Conservation (phyloP, 2,888 invertebrate species). For the Dilophus febrilis region DNA sequence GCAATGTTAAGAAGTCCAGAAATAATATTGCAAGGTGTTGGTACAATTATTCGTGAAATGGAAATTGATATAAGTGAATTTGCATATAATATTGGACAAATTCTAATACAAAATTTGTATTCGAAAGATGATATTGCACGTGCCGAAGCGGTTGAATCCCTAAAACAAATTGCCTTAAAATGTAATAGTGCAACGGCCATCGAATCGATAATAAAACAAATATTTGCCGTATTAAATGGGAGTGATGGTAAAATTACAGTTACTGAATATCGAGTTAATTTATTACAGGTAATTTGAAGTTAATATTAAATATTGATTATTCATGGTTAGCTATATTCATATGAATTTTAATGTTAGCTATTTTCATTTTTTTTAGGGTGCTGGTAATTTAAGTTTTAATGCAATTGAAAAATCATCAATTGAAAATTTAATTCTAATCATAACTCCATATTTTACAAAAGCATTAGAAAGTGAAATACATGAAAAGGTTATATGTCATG, state of each 20-base stretch:
- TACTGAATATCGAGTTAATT: slow-evolving; percentile 72
- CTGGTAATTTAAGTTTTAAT: slow-evolving; percentile 57
- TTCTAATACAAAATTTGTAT: slow-evolving; percentile 64
- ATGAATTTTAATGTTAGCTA: too few species aligned
- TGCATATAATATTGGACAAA: slow-evolving; percentile 62
- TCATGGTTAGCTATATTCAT: too few species aligned
- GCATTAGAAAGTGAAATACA: slow-evolving; percentile 78
- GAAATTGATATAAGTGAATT: slow-evolving; percentile 61
- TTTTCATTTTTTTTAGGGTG: slow-evolving; percentile 32
- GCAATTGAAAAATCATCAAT: slow-evolving; percentile 41
- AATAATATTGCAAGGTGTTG: slow-evolving; percentile 66
- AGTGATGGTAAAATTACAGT: slow-evolving; percentile 81
- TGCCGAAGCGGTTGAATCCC: slow-evolving; percentile 53
- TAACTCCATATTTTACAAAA: slow-evolving; percentile 51
- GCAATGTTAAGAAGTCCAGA: slow-evolving; percentile 89
- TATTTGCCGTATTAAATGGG: slow-evolving; percentile 71
- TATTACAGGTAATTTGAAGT: slow-evolving; percentile 47
- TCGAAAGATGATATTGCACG: slow-evolving; percentile 70
- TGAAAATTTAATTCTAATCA: slow-evolving; percentile 40
- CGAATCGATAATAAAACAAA: slow-evolving; percentile 45
- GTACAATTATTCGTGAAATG: slow-evolving; percentile 52
- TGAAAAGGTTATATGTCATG: slow-evolving; percentile 72
- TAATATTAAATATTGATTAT: too few species aligned
- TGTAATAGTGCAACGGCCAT: slow-evolving; percentile 50
- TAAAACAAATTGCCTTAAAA: slow-evolving; percentile 51